Base-by-base conservation (phyloP, 2,113 vertebrate genomes). In the Xyrauchen texanus region DNA sequence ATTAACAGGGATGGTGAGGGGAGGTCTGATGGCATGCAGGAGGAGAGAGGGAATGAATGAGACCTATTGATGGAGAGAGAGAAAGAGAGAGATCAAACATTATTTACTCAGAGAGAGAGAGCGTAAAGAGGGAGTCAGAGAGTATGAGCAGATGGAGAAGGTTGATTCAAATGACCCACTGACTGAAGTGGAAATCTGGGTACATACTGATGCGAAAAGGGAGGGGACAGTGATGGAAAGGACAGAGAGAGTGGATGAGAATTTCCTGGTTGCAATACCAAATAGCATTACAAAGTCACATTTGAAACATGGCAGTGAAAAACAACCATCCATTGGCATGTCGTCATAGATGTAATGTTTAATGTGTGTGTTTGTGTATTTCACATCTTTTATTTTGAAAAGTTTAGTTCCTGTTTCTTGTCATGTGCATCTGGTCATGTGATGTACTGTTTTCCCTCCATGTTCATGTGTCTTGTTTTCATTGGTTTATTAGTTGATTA, bases 51-150 rank as follows among this genome's bases (percentile, higher is more conserved):
- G 76, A 81, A 85, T 85, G 82, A 85, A 84, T 82, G 81, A 79
- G 85, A 51, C 15, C 82, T 68, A 86, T 85, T 84, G 82, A 84
- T 15, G n/a, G 76, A 70, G 83, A 70, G 73, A 79, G 83, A 63
- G 60, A 55, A 75, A 80, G 68, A 34, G 74, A 67, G 69, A 85
- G 86, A 87, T 88, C 87, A 88, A 87, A 89, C 82, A 60, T 62
- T 89, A 88, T 92, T 91, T 92, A 87, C 89, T 87, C 82, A 76
- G 68, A 34, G 21, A 62, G 21, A 57, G 76, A 60, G 51, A 67
- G 15, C 13, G 73, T 5, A 34, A 46, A 10, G 44, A 71, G 51
- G 0, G 63, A 71, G 71, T 65, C 44, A 13, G 55, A 42, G 53
- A 45, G n/a, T 21, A 45, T 44, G 51, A 46, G 60, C 13, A 51